Base-by-base conservation (phyloP, 2,888 invertebrate genomes). In the Ecdyonurus torrentis region DNA sequence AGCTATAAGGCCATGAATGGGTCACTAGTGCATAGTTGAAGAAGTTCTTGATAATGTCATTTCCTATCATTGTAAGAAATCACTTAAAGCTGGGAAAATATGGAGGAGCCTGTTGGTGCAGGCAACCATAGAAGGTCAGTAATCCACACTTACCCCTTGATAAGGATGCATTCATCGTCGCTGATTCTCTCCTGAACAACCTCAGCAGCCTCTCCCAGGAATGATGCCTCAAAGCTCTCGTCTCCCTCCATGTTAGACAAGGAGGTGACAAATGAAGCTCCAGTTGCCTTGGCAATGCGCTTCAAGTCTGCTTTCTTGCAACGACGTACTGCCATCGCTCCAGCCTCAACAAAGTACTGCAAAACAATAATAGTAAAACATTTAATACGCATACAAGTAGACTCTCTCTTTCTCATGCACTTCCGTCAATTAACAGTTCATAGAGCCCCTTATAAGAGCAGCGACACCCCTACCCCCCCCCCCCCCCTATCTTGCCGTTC, bases 211-310 rank as follows among this genome's bases (percentile, higher is more conserved):
- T 94, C 91, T 58, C 99, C 99, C 24, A 99, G 83, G 82, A 87
- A 88, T 67, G 85, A 86, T 0, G 89, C 76, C 64, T 99, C 98
- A 73, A 98, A 99, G 55, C 88, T 87, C 77, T 99, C 99, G 64
- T 98, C 99, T 52, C 98, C 99, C 64, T 99, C 99, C 86, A 99
- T 87, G 73, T 97, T 98, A n/a, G 96, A 93, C 52, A 99, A 77
- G 0, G 95, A 96, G 15, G 94, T 91, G 25, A 97, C 76, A 76
- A 90, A 89, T 0, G 89, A 79, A 5, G 96, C 96, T 63, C 99
- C 99, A 0, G 98, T 98, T 1, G 98, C 97, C 75, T 97, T 99
- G 0, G 99, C 98, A 69, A 99, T 97, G 70, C 98, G 84, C 79
- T 97, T 98, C 70, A 99, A 78, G 75, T 99, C 99, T 0, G 83